Evolutionary conservation across 2,797 vertebrate genomes (phyloP).

Genomic region (Notamacropus eugenii): DNA sequence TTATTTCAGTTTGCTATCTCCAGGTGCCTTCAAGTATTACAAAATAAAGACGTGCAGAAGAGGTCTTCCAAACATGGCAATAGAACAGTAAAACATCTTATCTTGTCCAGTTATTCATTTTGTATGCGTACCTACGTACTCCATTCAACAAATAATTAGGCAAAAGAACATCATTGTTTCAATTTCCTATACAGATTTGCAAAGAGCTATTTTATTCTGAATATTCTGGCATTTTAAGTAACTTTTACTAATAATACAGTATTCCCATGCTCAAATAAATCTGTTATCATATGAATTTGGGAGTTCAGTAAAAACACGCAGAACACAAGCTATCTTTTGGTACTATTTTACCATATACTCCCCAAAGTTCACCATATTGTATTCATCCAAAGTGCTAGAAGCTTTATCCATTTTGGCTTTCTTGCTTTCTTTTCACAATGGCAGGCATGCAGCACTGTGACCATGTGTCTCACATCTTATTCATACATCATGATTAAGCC

Average conservation of each 20-base stretch:
- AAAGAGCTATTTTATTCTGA: constrained; percentile 55
- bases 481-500: background rate
- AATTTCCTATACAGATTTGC: constrained; percentile 1
- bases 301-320: background rate
- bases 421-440: background rate
- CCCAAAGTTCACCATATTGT: no score
- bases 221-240: constrained; percentile 39
- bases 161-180: background rate
- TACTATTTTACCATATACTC: background rate
- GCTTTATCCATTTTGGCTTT: background rate
- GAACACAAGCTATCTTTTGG: background rate
- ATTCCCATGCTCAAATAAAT: background rate
- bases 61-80: constrained; percentile 12
- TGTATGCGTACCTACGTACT: constrained; percentile 44
- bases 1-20: background rate
- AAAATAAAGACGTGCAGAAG: background rate
- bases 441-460: background rate
- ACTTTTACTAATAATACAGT: background rate
- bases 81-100: background rate
- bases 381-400: background rate
- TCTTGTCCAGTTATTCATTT: constrained; percentile 12
- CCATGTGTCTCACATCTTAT: background rate
- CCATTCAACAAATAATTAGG: background rate
- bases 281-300: background rate
- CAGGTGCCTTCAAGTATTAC: background rate